phyloP scores from a whole-genome alignment of 2,888 invertebrate species.

The Julus scandinavius region DNA sequence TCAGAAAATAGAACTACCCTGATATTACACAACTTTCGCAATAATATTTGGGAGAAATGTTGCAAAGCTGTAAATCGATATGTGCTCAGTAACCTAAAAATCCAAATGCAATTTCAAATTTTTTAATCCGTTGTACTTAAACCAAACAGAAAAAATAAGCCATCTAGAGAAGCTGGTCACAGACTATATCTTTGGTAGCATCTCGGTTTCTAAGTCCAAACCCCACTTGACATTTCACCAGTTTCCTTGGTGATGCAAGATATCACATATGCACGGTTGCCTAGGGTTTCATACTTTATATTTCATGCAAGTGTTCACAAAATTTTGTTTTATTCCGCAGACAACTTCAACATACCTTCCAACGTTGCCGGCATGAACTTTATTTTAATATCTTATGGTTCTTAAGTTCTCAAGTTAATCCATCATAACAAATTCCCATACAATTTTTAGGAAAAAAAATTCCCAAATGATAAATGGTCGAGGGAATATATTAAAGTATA shows the following conservation, averaged over 20 bases:
- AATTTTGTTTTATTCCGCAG: neutral
- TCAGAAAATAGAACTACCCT: too few species aligned
- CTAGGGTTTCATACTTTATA: neutral
- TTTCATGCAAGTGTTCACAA: neutral
- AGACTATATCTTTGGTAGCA: neutral
- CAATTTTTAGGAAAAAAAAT: neutral
- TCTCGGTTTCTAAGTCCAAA: slow-evolving; percentile 12
- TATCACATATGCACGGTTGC: slow-evolving; percentile 35
- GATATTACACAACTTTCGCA: too few species aligned
- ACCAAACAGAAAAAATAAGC: neutral
- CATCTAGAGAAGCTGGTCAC: neutral
- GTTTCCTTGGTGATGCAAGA: slow-evolving; percentile 21
- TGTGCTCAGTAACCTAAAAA: neutral
- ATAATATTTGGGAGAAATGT: too few species aligned
- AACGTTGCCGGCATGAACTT: neutral
- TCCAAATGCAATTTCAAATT: neutral
- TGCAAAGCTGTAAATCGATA: too few species aligned
- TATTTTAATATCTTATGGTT: neutral
- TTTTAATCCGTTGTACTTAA: neutral
- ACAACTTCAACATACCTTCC: neutral
- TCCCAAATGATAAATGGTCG: neutral
- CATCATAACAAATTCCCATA: neutral
- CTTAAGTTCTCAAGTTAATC: neutral
- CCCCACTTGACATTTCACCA: slow-evolving; percentile 15
- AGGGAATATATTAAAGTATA: neutral